Base-by-base conservation (phyloP, 2,797 vertebrate species). In the Myotis pilosus region DNA sequence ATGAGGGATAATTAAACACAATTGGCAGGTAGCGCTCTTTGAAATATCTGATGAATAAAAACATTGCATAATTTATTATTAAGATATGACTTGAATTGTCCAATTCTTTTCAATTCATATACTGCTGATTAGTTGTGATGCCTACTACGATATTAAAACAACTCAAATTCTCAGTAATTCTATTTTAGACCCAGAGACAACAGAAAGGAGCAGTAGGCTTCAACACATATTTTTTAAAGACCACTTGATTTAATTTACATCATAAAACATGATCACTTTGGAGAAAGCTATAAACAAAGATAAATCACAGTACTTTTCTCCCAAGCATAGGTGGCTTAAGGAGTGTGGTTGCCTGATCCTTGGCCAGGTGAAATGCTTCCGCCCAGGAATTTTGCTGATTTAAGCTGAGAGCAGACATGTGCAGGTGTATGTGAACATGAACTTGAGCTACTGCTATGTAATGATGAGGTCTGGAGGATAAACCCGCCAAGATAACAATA, bases 1-100 rank as follows among this genome's bases (percentile, higher is more conserved):
- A 0, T 91, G 69, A 19, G 22, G 12, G 33, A 69, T 78, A 85
- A 71, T 86, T 88, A 86, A 94, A 68, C 25, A 41, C n/a, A 71
- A 28, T 23, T 69, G 51, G 68, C 47, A 87, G 41, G 15, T 60
- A 85, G 25, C 23, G 10, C 17, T 69, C 71, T 81, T 89, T 51
- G n/a, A 94, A 95, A 66, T 92, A 51, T 81, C 74, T 90, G 71
- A 72, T 80, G 72, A 55, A 83, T 92, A 69, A 69, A 74, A 80
- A 81, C 53, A n/a, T 86, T 81, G 69, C 38, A 19, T 83, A 47
- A 80, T 75, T 80, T 86, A 51, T 71, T 92, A 1, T 82, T 89
- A 0, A 87, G 36, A 74, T 87, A 22, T 90, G 36, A 78, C 75
- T 87, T 95, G 25, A 85, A 86, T 87, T 87, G 19, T 69, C 23